Base-by-base conservation (phyloP, 2,797 vertebrate species). In the Parambassis ranga region DNA sequence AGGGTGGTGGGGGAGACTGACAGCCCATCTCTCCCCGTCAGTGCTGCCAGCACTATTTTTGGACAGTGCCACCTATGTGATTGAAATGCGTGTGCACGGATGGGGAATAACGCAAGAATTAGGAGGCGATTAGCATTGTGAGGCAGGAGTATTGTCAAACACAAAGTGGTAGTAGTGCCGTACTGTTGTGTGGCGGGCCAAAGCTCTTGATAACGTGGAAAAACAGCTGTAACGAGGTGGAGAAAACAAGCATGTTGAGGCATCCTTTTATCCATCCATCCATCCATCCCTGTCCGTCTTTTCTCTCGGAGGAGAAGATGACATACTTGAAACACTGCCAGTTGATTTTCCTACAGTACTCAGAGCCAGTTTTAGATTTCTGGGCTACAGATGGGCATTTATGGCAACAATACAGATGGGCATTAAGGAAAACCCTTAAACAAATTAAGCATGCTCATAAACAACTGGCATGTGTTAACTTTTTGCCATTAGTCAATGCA, bases 231-330 rank as follows among this genome's bases (percentile, higher is more conserved):
- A 86, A 82, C 67, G 49, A 83, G 79, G 82, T 77, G 79, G 76
- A 80, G 84, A 80, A 84, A 86, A 85, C 84, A 83, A 85, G 79
- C 58, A 41, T 72, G 75, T 80, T 69, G 53, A 83, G 71, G 71
- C 73, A 66, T 79, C 67, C 77, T 79, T 84, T 84, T 76, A 75
- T 84, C 73, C 79, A 77, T 80, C 75, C 15, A 52, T 60, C 71
- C 79, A 72, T 81, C 78, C 71, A 57, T 82, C 65, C 69, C 74
- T 30, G 7, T 77, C 78, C 53, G 10, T 84, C 73, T 71, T 41
- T 44, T 71, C 63, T 78, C 81, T 85, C 78, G 19, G 43, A 77
- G 78, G 82, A 73, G 55, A 47, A 47, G 73, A 83, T 86, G 85
- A 87, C 85, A 85, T 53, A 84, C 66, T 86, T 88, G 82, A 85